Evolutionary conservation across 1,140 invertebrate species (phyloP), one percentile per base, ranked within the genome.

Genomic region (Ceratina japonica): DNA sequence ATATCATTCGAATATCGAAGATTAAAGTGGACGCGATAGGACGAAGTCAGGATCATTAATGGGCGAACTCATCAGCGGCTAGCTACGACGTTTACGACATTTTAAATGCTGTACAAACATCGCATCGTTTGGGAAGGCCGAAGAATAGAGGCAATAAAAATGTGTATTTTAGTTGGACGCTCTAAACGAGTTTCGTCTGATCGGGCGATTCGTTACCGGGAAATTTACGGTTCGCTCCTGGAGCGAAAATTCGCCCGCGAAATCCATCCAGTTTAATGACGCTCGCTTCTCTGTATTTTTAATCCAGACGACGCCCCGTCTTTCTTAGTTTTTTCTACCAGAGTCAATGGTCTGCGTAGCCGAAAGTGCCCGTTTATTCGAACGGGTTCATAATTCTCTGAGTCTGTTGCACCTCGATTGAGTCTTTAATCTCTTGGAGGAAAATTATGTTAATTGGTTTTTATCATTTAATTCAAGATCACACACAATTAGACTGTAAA

Each of bases 191-290:
- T 18, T 0, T 15, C 49, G 49, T 63, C 24, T 27, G 24, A 74
- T 65, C 49, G 76, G 58, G 4, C 15, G 52, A 79, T 72, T 44
- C 24, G 70, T 79, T 79, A 16, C 52, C 0, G n/a, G 5, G 15
- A n/a, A 66, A 65, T 79, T 79, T 79, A 74, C 63, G 31, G 52
- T 65, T 64, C 77, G 3, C 44, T 79, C 15, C 13, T 58, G 52
- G n/a, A 24, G n/a, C 51, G 54, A 49, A 64, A 72, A 71, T 56
- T 27, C 22, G 61, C 56, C 3, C 59, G 27, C 49, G 15, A 73
- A 73, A 79, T 52, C 61, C 56, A 56, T 69, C 56, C 31, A 24
- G 37, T 73, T 73, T 73, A 73, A 65, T 52, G 22, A 37, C 49
- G 24, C 24, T 16, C 54, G 54, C 54, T 62, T n/a, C 24, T 20